These are phyloP conservation scores for Lasiurus cinereus DNA, from an alignment of 2,113 vertebrate genomes.

Conservation along the genomic window DNA sequence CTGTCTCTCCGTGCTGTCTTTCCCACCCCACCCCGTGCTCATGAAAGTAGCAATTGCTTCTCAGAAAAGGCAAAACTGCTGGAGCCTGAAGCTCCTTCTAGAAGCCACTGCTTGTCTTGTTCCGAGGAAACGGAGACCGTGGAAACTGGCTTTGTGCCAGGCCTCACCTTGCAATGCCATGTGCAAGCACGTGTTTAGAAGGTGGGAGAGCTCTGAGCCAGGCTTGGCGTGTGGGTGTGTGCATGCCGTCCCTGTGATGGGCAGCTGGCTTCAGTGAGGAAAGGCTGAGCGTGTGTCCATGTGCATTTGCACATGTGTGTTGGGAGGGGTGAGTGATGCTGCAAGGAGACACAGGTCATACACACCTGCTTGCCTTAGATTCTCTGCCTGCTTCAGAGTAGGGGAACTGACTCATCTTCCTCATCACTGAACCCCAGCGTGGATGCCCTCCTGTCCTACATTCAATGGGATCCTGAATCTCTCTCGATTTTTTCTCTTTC, in stretches of 20 bases:
- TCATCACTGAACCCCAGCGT: background rate
- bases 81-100: conserved; percentile 87
- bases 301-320: background rate
- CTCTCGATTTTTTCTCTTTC: background rate
- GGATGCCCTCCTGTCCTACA: background rate
- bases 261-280: background rate
- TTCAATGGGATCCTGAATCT: rapidly evolving
- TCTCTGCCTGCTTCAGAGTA: background rate
- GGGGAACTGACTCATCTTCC: rapidly evolving
- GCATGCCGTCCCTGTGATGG: background rate
- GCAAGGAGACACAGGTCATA: too few relatives aligned
- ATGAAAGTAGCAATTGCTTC: conserved; percentile 86
- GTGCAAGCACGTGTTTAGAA: conserved; percentile 74
- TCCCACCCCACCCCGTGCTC: conserved; percentile 68
- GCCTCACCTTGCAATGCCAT: conserved; percentile 69
- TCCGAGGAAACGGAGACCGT: conserved; percentile 82
- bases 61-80: conserved; percentile 85
- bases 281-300: background rate
- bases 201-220: background rate
- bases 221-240: background rate
- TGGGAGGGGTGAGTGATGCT: background rate
- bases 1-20: conserved; percentile 45
- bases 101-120: conserved; percentile 85
- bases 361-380: background rate
- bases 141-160: conserved; percentile 79